Percentiles rank a stretch among this genome's conserved stretches.
phyloP scores from a whole-genome alignment of 2,113 vertebrate species.

The Alosa alosa region DNA sequence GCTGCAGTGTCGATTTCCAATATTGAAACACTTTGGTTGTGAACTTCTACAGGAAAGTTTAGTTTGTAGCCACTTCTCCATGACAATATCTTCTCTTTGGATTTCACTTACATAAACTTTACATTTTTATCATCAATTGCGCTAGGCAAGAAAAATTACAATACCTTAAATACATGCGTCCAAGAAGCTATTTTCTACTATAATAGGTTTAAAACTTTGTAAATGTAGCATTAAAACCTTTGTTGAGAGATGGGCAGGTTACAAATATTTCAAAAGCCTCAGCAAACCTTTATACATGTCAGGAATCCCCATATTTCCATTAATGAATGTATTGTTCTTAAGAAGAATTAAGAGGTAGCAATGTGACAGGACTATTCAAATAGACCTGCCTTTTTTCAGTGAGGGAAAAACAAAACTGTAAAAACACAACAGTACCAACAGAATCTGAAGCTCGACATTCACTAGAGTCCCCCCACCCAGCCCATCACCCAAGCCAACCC shows the following conservation, averaged over 20 bases:
- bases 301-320: conserved; percentile 60
- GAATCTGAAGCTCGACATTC: conserved; percentile 70
- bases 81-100: conserved; percentile 58
- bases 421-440: conserved; percentile 64
- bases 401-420: conserved; percentile 67
- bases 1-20: conserved; percentile 47
- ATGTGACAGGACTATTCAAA: conserved; percentile 67
- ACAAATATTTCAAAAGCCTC: conserved; percentile 68
- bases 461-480: conserved; percentile 53
- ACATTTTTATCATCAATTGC: conserved; percentile 26
- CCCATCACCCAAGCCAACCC: conserved; percentile 52
- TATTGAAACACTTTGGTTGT: conserved; percentile 58
- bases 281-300: conserved; percentile 68
- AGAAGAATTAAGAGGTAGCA: conserved; percentile 82
- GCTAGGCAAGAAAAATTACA: conserved; percentile 39
- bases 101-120: conserved; percentile 53
- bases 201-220: conserved; percentile 42
- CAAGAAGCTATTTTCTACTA: conserved; percentile 49
- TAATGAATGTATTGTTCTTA: conserved; percentile 74
- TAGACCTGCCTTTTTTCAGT: conserved; percentile 51
- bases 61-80: conserved; percentile 48
- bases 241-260: conserved; percentile 68
- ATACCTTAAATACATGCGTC: conserved; percentile 51
- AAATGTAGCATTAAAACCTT: conserved; percentile 48
- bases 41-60: conserved; percentile 54